These are phyloP conservation scores for Mareca penelope DNA, from an alignment of 2,797 vertebrate genomes.

Conservation along the genomic window DNA sequence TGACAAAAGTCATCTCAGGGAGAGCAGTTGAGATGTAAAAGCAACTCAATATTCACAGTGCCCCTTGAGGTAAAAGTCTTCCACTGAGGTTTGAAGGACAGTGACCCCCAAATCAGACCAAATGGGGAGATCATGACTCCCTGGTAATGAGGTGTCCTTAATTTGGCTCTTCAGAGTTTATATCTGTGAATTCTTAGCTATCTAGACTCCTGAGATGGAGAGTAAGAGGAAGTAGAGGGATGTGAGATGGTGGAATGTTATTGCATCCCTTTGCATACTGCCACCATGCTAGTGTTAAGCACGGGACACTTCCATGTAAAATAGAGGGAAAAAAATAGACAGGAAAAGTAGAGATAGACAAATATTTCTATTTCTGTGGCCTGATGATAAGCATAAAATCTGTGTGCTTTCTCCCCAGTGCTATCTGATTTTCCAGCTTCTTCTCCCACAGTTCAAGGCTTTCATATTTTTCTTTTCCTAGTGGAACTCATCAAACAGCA, in stretches of 20 bases:
- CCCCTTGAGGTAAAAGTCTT: background rate
- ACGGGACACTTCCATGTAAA: background rate
- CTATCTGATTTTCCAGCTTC: conserved; percentile 36
- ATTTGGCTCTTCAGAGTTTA: background rate
- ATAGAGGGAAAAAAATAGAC: background rate
- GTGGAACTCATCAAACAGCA: background rate
- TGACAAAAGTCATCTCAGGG: conserved; percentile 37
- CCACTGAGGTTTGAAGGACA: background rate
- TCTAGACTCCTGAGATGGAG: background rate
- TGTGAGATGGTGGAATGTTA: background rate
- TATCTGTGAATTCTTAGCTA: background rate
- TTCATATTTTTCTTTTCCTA: background rate
- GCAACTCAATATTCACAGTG: background rate
- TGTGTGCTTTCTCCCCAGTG: background rate
- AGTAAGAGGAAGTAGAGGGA: background rate
- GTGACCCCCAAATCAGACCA: background rate
- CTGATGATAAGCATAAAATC: background rate
- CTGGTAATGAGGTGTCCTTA: background rate
- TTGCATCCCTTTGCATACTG: background rate
- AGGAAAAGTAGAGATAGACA: conserved; percentile 9
- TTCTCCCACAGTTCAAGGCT: conserved; percentile 3
- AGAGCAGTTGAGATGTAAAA: conserved; percentile 52
- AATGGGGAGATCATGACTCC: background rate
- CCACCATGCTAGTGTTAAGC: background rate
- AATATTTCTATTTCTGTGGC: conserved; percentile 39